phyloP scores from a whole-genome alignment of 2,797 vertebrate species.

The Pseudopleuronectes americanus region DNA sequence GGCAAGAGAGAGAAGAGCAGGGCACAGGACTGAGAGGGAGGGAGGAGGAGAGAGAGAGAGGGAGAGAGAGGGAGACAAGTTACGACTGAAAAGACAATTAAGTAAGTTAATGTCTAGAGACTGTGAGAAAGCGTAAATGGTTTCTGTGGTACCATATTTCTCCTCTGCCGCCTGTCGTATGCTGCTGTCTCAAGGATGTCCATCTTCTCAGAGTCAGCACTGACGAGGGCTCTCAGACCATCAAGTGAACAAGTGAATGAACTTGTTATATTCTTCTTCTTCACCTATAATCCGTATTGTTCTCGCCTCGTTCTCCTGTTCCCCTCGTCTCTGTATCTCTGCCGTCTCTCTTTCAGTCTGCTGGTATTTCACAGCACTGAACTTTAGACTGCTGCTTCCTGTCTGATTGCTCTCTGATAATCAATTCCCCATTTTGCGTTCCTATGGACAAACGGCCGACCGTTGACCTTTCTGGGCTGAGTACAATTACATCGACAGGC shows the following conservation, averaged over 20 bases:
- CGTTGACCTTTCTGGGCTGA: constrained; percentile 63
- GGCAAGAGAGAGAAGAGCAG: constrained; percentile 78
- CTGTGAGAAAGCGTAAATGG: background rate
- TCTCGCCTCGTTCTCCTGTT: constrained; percentile 17
- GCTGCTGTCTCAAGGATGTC: constrained; percentile 85
- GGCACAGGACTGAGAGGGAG: constrained; percentile 73
- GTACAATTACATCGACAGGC: constrained; percentile 52
- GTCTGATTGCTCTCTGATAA: constrained; percentile 78
- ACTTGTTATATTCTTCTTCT: constrained; percentile 6
- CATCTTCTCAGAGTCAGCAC: constrained; percentile 69
- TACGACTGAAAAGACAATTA: background rate
- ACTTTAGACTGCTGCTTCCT: constrained; percentile 78
- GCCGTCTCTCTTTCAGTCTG: constrained; percentile 41
- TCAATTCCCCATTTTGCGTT: constrained; percentile 61
- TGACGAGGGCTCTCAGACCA: constrained; percentile 18
- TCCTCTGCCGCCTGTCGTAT: constrained; percentile 79
- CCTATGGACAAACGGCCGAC: constrained; percentile 52
- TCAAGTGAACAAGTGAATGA: constrained; percentile 7
- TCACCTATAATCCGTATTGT: constrained; percentile 17
- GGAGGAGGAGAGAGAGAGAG: background rate
- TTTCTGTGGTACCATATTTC: constrained; percentile 76
- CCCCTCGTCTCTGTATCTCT: constrained; percentile 13
- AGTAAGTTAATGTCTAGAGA: too few species aligned
- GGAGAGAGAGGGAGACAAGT: background rate
- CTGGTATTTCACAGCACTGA: constrained; percentile 50